phyloP scores from a whole-genome alignment of 2,888 invertebrate genomes.

The Drosophila nigritarsus region DNA sequence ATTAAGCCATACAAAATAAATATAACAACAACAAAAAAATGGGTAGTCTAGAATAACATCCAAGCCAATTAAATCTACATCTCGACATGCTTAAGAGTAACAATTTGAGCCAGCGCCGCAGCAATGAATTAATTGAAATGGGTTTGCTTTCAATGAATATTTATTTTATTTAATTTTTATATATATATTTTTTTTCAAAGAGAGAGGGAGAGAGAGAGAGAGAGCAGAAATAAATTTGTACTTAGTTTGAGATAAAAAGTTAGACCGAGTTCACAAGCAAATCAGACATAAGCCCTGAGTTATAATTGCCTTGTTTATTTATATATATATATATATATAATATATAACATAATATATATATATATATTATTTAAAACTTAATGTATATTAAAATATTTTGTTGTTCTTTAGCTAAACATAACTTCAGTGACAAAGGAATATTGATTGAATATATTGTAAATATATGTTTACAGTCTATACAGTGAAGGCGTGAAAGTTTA shows the following conservation, averaged over 20 bases:
- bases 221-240: not conserved
- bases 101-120: conserved; percentile 8
- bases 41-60: not conserved
- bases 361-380: conserved; percentile 7
- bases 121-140: conserved; percentile 31
- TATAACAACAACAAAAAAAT: not conserved
- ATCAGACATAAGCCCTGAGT: conserved; percentile 37
- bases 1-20: not conserved
- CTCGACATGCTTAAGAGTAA: conserved; percentile 20
- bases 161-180: conserved; percentile 41
- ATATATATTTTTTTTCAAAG: conserved; percentile 4
- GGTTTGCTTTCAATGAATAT: conserved; percentile 38
- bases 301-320: conserved; percentile 7
- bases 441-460: conserved; percentile 4
- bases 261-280: conserved; percentile 16
- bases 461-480: conserved; percentile 1
- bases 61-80: not conserved
- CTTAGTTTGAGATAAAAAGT: conserved; percentile 17
- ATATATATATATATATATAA: not conserved
- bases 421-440: conserved; percentile 7
- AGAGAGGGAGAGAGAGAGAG: conserved; percentile 1
- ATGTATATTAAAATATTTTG: not conserved
- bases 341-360: not conserved
- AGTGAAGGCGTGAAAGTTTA: not conserved
- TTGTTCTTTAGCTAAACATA: conserved; percentile 2